Conservation (phyloP, 2,888 invertebrate species). For the Erannis defoliaria region DNA sequence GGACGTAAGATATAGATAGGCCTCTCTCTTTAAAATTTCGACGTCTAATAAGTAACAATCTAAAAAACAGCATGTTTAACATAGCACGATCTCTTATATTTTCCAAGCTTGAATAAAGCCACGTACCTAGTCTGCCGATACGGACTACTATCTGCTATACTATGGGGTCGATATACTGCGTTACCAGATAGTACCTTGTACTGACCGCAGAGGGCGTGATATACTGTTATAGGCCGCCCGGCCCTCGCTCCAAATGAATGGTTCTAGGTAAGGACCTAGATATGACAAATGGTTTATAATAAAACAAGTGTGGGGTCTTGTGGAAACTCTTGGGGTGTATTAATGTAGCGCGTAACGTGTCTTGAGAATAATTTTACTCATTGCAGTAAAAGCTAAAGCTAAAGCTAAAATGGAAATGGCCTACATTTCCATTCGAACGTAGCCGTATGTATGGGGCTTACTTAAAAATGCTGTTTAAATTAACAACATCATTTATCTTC, state of each 20-base stretch:
- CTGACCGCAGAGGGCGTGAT: constrained; percentile 60
- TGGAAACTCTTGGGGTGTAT: constrained; percentile 25
- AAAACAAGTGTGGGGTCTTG: constrained; percentile 44
- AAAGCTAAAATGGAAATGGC: too few species aligned
- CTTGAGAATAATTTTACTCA: constrained; percentile 5
- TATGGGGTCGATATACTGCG: constrained; percentile 37
- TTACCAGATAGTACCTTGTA: constrained; percentile 38
- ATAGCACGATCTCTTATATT: not conserved
- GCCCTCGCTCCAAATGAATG: constrained; percentile 58
- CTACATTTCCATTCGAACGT: too few species aligned
- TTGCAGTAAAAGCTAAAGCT: not conserved
- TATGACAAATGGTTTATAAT: constrained; percentile 58
- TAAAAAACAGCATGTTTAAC: not conserved
- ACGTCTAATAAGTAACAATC: not conserved
- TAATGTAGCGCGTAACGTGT: constrained; percentile 11
- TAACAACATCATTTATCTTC: too few species aligned
- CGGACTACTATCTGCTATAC: not conserved
- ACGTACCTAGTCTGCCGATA: not conserved
- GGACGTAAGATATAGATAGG: too few species aligned
- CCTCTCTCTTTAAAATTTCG: too few species aligned
- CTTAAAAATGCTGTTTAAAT: too few species aligned
- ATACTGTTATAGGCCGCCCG: constrained; percentile 60
- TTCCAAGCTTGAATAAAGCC: not conserved
- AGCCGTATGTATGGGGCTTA: too few species aligned
- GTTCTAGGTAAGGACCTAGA: constrained; percentile 51